Evolutionary conservation across 2,797 vertebrate species (phyloP).

Genomic region (Acomys russatus): DNA sequence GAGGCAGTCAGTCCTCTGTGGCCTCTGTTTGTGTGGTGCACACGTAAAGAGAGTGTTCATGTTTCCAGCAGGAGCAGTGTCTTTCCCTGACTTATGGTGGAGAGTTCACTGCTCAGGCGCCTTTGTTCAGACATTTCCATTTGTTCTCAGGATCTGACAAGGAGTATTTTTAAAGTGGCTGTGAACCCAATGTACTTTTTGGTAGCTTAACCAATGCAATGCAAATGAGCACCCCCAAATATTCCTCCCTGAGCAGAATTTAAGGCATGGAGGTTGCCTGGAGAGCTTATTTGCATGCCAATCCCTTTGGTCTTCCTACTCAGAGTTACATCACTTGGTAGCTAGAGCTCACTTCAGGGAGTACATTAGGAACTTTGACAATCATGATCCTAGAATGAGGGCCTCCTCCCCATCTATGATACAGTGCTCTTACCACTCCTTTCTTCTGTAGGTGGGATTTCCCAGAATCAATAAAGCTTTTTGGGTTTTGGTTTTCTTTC

Average conservation of each 20-base stretch:
- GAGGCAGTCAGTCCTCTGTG: not conserved
- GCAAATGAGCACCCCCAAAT: slow-evolving; percentile 46
- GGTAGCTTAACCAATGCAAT: slow-evolving; percentile 29
- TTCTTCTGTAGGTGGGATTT: not conserved
- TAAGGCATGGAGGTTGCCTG: not conserved
- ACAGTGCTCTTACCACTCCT: not conserved
- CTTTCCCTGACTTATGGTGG: slow-evolving; percentile 35
- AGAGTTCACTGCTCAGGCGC: slow-evolving; percentile 6
- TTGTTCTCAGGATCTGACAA: slow-evolving; percentile 60
- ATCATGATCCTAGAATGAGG: not conserved
- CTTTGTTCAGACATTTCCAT: slow-evolving; percentile 31
- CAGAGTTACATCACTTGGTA: not conserved
- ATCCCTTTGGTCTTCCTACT: not conserved
- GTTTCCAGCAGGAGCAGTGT: slow-evolving; percentile 45
- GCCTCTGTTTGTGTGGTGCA: not conserved
- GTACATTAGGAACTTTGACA: not conserved
- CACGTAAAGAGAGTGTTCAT: slow-evolving; percentile 58
- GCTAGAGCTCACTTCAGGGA: slow-evolving; percentile 27
- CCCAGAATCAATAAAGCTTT: not conserved
- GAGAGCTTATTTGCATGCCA: slow-evolving; percentile 43
- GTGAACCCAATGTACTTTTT: slow-evolving; percentile 39
- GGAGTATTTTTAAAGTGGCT: slow-evolving; percentile 34
- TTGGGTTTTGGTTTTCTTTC: not conserved
- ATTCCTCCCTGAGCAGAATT: slow-evolving; percentile 38
- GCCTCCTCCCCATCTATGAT: not conserved